Conservation (phyloP, 2,797 vertebrate genomes). For the Scleropages formosus region DNA sequence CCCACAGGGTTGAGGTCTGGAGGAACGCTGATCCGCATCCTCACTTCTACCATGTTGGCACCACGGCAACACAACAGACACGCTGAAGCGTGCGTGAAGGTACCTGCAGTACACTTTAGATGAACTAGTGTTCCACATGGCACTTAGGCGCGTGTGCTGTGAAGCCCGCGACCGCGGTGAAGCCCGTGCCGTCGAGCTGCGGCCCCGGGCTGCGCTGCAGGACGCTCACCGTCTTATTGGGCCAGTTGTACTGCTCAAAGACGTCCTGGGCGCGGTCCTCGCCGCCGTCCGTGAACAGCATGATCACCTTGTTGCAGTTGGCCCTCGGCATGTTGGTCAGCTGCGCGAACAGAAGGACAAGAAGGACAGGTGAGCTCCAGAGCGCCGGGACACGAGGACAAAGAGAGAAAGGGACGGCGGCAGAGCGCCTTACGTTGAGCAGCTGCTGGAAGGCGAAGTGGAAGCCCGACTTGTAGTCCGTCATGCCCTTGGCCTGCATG, state of each 20-base stretch:
- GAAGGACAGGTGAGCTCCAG: not conserved
- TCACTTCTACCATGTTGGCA: no score
- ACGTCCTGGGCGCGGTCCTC: constrained; percentile 96
- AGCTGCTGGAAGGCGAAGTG: constrained; percentile 96
- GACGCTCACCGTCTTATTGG: constrained; percentile 88
- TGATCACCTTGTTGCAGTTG: constrained; percentile 99
- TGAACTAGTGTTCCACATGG: no score
- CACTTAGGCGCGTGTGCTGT: no score
- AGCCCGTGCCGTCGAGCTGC: no score
- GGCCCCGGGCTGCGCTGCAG: no score
- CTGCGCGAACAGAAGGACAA: constrained; percentile 37
- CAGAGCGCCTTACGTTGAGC: constrained; percentile 82
- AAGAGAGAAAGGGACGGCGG: no score
- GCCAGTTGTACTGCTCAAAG: constrained; percentile 98
- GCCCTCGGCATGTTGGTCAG: constrained; percentile 92
- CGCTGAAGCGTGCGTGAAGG: no score
- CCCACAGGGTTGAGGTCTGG: no score
- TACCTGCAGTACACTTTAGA: no score
- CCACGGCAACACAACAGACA: no score
- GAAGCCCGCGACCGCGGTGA: no score
- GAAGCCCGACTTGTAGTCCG: constrained; percentile 97
- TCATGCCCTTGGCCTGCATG: constrained; percentile 95
- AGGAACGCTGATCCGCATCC: no score
- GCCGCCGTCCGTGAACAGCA: constrained; percentile 97
- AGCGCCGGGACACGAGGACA: not conserved